A percentile compares a stretch with the other conserved stretches of the same genome.
These are phyloP conservation scores for Lasioglossum vierecki DNA, from an alignment of 2,888 invertebrate species.

Conservation along the genomic window DNA sequence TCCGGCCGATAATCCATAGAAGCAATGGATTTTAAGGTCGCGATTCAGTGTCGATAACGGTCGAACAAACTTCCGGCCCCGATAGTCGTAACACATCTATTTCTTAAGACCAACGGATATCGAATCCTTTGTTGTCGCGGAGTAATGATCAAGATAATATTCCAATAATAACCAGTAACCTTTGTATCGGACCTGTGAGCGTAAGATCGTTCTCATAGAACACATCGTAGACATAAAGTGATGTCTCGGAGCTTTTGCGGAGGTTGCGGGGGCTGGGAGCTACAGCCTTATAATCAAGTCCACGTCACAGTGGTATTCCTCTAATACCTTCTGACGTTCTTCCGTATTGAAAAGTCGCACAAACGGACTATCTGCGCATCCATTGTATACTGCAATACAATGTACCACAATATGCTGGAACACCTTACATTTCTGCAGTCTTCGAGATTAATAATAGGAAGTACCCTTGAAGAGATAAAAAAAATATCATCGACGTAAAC, in stretches of 20 bases:
- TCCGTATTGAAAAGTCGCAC: constrained; percentile 56
- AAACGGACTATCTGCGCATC: constrained; percentile 62
- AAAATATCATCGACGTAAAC: background rate
- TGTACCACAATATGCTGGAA: constrained; percentile 52
- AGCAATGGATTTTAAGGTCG: background rate
- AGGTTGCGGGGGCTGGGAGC: constrained; percentile 18
- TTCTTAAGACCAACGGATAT: constrained; percentile 46
- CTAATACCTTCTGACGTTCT: constrained; percentile 58
- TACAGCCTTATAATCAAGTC: constrained; percentile 68
- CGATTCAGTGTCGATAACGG: constrained; percentile 38
- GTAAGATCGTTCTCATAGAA: constrained; percentile 44
- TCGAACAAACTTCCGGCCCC: constrained; percentile 7
- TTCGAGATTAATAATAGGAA: background rate
- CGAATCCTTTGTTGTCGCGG: constrained; percentile 58
- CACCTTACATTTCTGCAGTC: background rate
- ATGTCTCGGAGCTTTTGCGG: constrained; percentile 1
- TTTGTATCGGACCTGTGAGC: constrained; percentile 31
- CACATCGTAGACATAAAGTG: constrained; percentile 38
- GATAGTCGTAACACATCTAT: constrained; percentile 18
- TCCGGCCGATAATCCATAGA: background rate
- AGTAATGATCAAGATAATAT: constrained; percentile 60
- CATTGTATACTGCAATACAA: constrained; percentile 56
- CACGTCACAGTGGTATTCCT: constrained; percentile 70
- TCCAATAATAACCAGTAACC: constrained; percentile 42
- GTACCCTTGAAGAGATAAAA: background rate